Evolutionary conservation across 2,888 invertebrate species (phyloP).

Genomic region (Agonopterix arenella): DNA sequence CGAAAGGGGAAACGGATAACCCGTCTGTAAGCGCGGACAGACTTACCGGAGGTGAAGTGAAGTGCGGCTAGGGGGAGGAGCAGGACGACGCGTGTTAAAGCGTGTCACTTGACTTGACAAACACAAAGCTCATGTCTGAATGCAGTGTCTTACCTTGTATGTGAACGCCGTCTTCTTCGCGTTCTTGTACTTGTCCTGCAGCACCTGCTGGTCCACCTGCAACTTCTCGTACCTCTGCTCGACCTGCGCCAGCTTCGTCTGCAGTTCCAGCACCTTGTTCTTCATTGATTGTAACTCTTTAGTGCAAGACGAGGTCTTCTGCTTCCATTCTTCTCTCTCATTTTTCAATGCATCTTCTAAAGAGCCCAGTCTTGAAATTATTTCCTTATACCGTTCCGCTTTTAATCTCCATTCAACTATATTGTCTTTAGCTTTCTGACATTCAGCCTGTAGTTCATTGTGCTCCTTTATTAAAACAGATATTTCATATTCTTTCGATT

Average conservation of each 20-base stretch:
- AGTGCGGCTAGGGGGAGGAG: too few species aligned
- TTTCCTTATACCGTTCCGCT: slow-evolving; percentile 56
- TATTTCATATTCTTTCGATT: slow-evolving; percentile 70
- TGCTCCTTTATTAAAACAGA: slow-evolving; percentile 63
- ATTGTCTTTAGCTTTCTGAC: slow-evolving; percentile 50
- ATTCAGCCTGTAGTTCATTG: slow-evolving; percentile 50
- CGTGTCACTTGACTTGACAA: too few species aligned
- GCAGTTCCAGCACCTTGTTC: slow-evolving; percentile 54
- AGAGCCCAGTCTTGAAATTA: slow-evolving; percentile 42
- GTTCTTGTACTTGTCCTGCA: slow-evolving; percentile 79
- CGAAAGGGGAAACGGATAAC: too few species aligned
- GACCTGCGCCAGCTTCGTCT: slow-evolving; percentile 60
- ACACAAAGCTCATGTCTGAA: too few species aligned
- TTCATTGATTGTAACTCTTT: slow-evolving; percentile 58
- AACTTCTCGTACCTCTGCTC: slow-evolving; percentile 48
- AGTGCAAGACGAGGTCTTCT: slow-evolving; percentile 35
- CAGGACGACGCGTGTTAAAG: too few species aligned
- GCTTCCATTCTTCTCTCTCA: slow-evolving; percentile 57
- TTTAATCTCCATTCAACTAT: slow-evolving; percentile 51
- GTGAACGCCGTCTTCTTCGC: slow-evolving; percentile 79
- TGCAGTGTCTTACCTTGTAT: slow-evolving; percentile 69
- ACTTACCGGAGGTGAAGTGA: too few species aligned
- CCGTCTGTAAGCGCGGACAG: too few species aligned
- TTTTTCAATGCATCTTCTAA: slow-evolving; percentile 52
- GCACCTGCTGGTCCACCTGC: slow-evolving; percentile 56